These are phyloP conservation scores for Laticauda laticaudata DNA, from an alignment of 2,113 vertebrate genomes.

Conservation along the genomic window DNA sequence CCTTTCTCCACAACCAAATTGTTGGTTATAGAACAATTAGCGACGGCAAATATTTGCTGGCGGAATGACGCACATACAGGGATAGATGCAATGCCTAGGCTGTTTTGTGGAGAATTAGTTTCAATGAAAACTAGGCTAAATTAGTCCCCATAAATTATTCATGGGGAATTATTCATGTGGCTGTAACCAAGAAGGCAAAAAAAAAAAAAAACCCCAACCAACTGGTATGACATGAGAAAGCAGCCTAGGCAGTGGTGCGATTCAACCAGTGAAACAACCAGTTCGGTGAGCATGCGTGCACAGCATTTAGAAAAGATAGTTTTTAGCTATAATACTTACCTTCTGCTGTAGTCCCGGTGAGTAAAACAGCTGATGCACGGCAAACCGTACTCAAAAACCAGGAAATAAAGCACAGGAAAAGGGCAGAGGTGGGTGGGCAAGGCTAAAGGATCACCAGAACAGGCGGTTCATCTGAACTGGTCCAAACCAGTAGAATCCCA, in stretches of 20 bases:
- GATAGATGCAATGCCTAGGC: background rate
- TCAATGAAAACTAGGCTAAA: background rate
- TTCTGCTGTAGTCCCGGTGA: too few relatives aligned
- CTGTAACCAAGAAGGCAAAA: background rate
- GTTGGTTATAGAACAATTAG: constrained; percentile 33
- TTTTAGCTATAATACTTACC: too few relatives aligned
- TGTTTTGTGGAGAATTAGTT: background rate
- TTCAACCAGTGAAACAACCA: too few relatives aligned
- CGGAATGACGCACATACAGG: background rate
- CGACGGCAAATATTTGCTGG: constrained; percentile 17
- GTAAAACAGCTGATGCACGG: too few relatives aligned
- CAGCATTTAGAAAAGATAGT: too few relatives aligned
- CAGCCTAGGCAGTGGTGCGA: background rate
- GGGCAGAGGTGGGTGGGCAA: too few relatives aligned
- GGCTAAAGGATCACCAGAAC: too few relatives aligned
- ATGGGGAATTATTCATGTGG: background rate
- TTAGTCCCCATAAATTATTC: background rate
- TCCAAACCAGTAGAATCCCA: too few relatives aligned
- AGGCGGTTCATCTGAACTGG: too few relatives aligned
- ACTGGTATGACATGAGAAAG: background rate
- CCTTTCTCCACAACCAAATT: constrained; percentile 1
- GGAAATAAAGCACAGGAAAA: too few relatives aligned
- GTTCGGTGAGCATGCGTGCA: too few relatives aligned
- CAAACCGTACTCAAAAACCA: too few relatives aligned
- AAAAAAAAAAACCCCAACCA: background rate